Conservation (phyloP, 2,888 invertebrate genomes). For the Diploptera punctata region DNA sequence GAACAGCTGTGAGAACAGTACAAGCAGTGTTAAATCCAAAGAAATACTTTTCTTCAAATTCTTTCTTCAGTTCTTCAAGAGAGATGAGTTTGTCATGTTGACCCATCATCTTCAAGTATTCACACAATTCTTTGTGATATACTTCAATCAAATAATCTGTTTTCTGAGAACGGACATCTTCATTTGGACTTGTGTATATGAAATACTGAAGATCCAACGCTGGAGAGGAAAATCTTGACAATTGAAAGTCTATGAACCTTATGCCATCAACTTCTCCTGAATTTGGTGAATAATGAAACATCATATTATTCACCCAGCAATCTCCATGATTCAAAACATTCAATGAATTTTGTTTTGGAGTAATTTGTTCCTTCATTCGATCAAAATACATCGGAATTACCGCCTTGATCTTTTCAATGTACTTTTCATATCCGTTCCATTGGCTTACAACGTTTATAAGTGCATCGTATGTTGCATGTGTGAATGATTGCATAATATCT, state of each 20-base stretch:
- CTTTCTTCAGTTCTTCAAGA: conserved; percentile 43
- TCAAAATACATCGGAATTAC: neutral
- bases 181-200: conserved; percentile 32
- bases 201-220: conserved; percentile 41
- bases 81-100: conserved; percentile 13
- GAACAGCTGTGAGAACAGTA: conserved; percentile 43
- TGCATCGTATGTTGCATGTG: neutral
- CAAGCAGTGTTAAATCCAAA: conserved; percentile 44
- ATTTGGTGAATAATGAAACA: conserved; percentile 29
- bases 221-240: conserved; percentile 32
- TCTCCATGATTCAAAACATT: conserved; percentile 41
- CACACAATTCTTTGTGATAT: conserved; percentile 35
- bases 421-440: conserved; percentile 29
- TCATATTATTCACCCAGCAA: conserved; percentile 42
- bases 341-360: neutral
- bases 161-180: conserved; percentile 16
- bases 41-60: conserved; percentile 42
- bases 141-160: conserved; percentile 28
- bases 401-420: neutral
- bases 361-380: neutral
- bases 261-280: conserved; percentile 22
- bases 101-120: neutral
- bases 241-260: conserved; percentile 41
- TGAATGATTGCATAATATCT: neutral
- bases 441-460: conserved; percentile 21